Evolutionary conservation across 2,888 invertebrate genomes (phyloP).

Genomic region (Ommatoiulus sabulosus): DNA sequence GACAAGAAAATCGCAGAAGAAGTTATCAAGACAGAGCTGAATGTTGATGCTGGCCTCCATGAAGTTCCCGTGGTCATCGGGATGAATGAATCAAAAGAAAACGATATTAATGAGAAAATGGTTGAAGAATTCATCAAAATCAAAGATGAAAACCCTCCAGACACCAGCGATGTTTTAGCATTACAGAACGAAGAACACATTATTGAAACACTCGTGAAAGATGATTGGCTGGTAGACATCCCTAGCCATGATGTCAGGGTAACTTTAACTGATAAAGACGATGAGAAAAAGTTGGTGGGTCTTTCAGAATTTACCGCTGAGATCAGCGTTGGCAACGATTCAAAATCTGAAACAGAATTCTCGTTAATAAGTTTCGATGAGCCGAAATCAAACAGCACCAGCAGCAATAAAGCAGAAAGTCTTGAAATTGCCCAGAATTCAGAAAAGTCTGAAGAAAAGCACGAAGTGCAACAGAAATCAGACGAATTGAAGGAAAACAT

Average conservation of each 20-base stretch:
- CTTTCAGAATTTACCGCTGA: not conserved
- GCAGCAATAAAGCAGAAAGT: not conserved
- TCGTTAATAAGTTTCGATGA: not conserved
- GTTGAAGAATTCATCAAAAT: not conserved
- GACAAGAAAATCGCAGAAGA: not conserved
- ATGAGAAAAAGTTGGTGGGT: not conserved
- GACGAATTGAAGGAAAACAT: not conserved
- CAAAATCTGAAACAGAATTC: not conserved
- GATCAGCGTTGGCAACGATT: not conserved
- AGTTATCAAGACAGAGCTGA: not conserved
- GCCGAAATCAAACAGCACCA: not conserved
- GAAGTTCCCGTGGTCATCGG: not conserved
- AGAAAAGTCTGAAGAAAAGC: not conserved
- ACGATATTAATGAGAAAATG: too few species aligned
- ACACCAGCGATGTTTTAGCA: not conserved
- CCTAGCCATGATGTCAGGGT: not conserved
- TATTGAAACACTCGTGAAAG: not conserved
- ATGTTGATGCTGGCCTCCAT: not conserved
- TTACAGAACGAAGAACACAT: not conserved
- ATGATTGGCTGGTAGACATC: conserved; percentile 1
- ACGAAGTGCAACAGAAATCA: not conserved
- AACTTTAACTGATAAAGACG: not conserved
- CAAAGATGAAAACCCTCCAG: not conserved
- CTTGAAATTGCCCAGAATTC: not conserved
- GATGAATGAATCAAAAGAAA: too few species aligned